Evolutionary conservation across 2,888 invertebrate genomes (phyloP).

Genomic region (Eristalis pertinax): DNA sequence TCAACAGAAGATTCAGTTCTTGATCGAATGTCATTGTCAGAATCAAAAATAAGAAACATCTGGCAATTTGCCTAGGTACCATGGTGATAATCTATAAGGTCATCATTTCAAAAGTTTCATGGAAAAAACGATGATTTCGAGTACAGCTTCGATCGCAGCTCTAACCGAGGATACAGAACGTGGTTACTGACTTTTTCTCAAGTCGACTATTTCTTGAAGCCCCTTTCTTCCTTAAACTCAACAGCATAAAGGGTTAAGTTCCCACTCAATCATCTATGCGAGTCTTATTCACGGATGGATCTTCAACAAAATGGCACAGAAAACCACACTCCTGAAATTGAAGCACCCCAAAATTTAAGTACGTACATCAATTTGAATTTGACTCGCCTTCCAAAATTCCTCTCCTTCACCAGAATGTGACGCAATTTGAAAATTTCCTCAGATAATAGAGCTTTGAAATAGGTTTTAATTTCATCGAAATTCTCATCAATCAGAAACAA

Average conservation of each 20-base stretch:
- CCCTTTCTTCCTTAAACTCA: too few species aligned
- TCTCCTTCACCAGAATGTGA: neutral
- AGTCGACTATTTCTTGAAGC: too few species aligned
- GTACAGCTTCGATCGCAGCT: neutral
- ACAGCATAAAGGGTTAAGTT: neutral
- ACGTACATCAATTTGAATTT: neutral
- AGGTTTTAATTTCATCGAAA: neutral
- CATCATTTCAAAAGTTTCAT: too few species aligned
- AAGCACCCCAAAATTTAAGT: neutral
- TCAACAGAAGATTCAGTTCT: too few species aligned
- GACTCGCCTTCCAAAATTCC: rapidly evolving
- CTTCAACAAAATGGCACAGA: neutral
- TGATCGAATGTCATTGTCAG: too few species aligned
- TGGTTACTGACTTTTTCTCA: too few species aligned
- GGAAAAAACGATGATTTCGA: neutral
- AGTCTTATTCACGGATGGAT: neutral
- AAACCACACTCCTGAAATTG: neutral
- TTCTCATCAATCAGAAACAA: neutral
- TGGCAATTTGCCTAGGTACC: neutral
- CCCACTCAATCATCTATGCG: too few species aligned
- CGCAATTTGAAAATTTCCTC: neutral
- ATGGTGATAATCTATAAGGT: neutral
- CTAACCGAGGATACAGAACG: neutral
- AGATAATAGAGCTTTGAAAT: neutral
- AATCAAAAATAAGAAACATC: too few species aligned